Evolutionary conservation across 2,113 vertebrate genomes (phyloP).

Genomic region (Rousettus leschenaultii): DNA sequence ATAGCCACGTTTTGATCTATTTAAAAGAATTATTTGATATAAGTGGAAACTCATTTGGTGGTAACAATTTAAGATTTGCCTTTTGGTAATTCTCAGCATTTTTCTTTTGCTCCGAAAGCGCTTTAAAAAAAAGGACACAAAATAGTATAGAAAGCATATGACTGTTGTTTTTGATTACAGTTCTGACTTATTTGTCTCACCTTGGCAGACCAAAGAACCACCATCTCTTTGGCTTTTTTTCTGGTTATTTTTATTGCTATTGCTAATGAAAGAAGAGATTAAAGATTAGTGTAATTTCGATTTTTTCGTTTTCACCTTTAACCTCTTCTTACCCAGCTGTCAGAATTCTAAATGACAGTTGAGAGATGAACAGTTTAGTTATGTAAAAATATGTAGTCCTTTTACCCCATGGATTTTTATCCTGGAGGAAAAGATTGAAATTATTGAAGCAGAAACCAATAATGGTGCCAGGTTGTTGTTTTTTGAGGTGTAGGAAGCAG

Average conservation of each 20-base stretch:
- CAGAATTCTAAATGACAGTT: conserved; percentile 69
- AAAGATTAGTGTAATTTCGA: not conserved
- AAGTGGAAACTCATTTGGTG: not conserved
- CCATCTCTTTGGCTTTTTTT: not conserved
- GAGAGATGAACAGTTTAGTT: conserved; percentile 57
- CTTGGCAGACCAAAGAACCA: not conserved
- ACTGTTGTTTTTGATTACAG: not conserved
- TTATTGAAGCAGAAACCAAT: not conserved
- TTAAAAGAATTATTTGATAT: conserved; percentile 14
- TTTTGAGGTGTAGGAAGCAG: conserved; percentile 51
- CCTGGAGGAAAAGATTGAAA: not conserved
- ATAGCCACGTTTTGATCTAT: not conserved
- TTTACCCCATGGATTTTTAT: conserved; percentile 33
- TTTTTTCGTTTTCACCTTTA: conserved; percentile 17
- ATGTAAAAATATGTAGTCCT: not conserved
- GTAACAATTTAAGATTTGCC: not conserved
- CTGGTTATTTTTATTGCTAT: not conserved
- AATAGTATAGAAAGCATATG: not conserved
- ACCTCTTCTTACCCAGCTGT: conserved; percentile 21
- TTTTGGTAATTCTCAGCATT: conserved; percentile 20
- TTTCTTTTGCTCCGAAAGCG: not conserved
- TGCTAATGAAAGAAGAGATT: conserved; percentile 20
- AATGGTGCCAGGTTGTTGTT: conserved; percentile 63
- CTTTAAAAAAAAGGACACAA: not conserved
- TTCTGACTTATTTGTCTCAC: not conserved